Conservation (phyloP, 2,797 vertebrate genomes). For the Ceyx erithaca region DNA sequence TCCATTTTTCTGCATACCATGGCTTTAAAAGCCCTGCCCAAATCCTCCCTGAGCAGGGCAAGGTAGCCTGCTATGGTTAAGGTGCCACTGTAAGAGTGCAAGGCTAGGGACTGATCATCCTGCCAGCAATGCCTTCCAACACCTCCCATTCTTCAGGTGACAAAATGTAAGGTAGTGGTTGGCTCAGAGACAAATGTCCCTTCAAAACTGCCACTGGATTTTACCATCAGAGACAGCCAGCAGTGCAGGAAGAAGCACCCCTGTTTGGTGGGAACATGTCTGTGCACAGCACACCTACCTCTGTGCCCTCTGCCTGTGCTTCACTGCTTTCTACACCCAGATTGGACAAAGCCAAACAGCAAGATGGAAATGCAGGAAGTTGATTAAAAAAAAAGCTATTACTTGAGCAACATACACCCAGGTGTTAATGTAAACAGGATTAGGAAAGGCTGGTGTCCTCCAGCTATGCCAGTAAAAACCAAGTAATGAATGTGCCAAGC, state of each 20-base stretch:
- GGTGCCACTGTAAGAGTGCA: background rate
- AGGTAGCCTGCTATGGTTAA: background rate
- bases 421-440: background rate
- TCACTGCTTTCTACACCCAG: background rate
- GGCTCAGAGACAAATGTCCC: background rate
- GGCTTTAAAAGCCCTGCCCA: background rate
- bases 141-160: background rate
- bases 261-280: background rate
- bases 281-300: background rate
- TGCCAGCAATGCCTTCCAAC: background rate
- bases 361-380: background rate
- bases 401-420: background rate
- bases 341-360: background rate
- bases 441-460: background rate
- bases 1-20: background rate
- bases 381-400: background rate
- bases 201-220: background rate
- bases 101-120: background rate
- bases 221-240: background rate
- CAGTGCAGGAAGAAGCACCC: background rate
- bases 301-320: background rate
- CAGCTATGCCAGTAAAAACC: background rate
- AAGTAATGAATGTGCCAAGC: background rate
- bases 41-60: background rate
- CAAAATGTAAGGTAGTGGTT: background rate